Base-by-base conservation (phyloP, 2,113 vertebrate species). In the Tychaedon coryphoeus region DNA sequence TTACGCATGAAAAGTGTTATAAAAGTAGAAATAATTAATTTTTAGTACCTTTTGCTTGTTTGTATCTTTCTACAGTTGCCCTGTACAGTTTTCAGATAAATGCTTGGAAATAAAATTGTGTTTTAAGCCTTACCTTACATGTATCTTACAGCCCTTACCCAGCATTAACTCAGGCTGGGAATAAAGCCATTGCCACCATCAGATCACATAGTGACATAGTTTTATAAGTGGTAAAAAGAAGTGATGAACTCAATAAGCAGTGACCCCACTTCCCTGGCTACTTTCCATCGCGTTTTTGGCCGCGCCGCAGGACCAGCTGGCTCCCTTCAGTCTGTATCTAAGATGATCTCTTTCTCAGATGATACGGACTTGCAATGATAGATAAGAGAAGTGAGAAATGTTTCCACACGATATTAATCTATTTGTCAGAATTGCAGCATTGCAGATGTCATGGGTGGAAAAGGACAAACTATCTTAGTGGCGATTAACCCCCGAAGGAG, bases 311-410 rank as follows among this genome's bases (percentile, higher is more conserved):
- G 67, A 88, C 48, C 96, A 93, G 81, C 86, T 95, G 90, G 67
- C 90, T 93, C 40, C 90, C 78, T 84, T 93, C 88, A 54, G 57
- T 81, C 88, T 96, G 62, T 88, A 65, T 92, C 85, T 57, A n/a
- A 93, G 86, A 60, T 91, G 92, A 92, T 94, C 90, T 92, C 78
- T 87, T 79, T 95, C 88, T 95, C 82, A 92, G 84, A 87, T 93
- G 92, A 90, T 71, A 53, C 0, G 4, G 74, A 65, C 26, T 88
- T 71, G 80, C 73, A 48, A 12, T 1, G 36, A 43, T 54, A 88
- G 93, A 91, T 74, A 85, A 93, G 51, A 86, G 86, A 87, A 84
- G 69, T 77, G 86, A 96, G 93, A 96, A 90, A 58, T 82, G 65
- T 79, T 92, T 93, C 73, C 51, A 54, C 47, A 25, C 33, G 75